Conservation (phyloP, 2,888 invertebrate genomes). For the Microctonus brassicae region DNA sequence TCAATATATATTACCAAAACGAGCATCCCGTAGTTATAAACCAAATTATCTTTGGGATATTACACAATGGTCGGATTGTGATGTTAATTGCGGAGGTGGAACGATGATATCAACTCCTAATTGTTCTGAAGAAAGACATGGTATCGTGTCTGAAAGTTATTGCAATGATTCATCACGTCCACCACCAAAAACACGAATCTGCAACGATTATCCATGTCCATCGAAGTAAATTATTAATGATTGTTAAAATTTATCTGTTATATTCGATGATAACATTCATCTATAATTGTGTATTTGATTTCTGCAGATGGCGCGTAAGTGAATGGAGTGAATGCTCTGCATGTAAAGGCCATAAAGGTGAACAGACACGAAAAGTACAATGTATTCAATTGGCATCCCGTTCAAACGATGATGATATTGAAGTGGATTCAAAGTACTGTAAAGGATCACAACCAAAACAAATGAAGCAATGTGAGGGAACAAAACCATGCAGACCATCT, state of each 20-base stretch:
- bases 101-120: slow-evolving; percentile 72
- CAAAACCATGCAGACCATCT: slow-evolving; percentile 51
- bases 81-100: slow-evolving; percentile 83
- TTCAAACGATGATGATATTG: slow-evolving; percentile 69
- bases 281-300: neutral
- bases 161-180: slow-evolving; percentile 69
- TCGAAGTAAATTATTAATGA: slow-evolving; percentile 65
- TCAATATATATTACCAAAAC: slow-evolving; percentile 80
- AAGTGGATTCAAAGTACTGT: slow-evolving; percentile 55
- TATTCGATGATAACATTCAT: slow-evolving; percentile 14
- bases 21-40: slow-evolving; percentile 71
- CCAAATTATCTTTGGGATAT: slow-evolving; percentile 81
- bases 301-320: slow-evolving; percentile 75
- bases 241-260: neutral
- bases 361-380: slow-evolving; percentile 69
- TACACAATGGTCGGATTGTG: slow-evolving; percentile 85
- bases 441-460: slow-evolving; percentile 56
- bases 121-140: slow-evolving; percentile 75
- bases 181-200: slow-evolving; percentile 65
- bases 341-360: slow-evolving; percentile 70
- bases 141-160: slow-evolving; percentile 72
- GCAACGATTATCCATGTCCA: slow-evolving; percentile 70
- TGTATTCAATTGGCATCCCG: slow-evolving; percentile 70
- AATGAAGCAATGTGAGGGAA: slow-evolving; percentile 51
- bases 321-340: slow-evolving; percentile 77